These are phyloP conservation scores for Apotomis turbidana DNA, from an alignment of 2,888 invertebrate species.

Conservation along the genomic window DNA sequence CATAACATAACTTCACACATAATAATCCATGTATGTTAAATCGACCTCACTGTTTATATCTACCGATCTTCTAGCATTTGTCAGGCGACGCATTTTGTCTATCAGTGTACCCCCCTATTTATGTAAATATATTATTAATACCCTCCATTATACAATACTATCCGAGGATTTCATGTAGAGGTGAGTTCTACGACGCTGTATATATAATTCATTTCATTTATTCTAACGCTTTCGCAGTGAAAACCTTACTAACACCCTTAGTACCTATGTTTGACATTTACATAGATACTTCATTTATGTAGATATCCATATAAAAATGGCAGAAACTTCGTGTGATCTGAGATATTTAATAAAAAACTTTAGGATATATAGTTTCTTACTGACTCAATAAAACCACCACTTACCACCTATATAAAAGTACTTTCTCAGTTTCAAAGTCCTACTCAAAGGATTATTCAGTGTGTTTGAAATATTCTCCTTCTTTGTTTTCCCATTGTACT, in stretches of 20 bases:
- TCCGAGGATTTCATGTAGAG: constrained; percentile 64
- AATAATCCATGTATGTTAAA: constrained; percentile 73
- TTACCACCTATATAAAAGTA: background rate
- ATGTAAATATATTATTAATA: constrained; percentile 41
- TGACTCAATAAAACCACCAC: no score
- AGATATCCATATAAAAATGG: constrained; percentile 39
- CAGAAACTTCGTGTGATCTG: constrained; percentile 5
- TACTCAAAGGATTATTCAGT: constrained; percentile 50
- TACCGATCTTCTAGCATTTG: constrained; percentile 85
- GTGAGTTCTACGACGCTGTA: constrained; percentile 74
- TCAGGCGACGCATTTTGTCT: constrained; percentile 84
- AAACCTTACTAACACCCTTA: constrained; percentile 47
- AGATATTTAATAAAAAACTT: background rate
- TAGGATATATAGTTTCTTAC: background rate
- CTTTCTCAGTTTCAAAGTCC: constrained; percentile 46
- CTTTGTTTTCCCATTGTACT: constrained; percentile 36
- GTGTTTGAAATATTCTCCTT: constrained; percentile 32
- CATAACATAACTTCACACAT: constrained; percentile 70
- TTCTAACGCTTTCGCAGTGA: constrained; percentile 49
- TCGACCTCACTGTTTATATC: constrained; percentile 62
- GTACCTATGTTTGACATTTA: background rate
- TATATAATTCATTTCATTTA: constrained; percentile 52
- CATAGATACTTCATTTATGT: background rate
- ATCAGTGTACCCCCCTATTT: constrained; percentile 53
- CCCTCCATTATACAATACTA: constrained; percentile 48